phyloP scores from a whole-genome alignment of 1,140 invertebrate species.

The Drosophila murphyi region DNA sequence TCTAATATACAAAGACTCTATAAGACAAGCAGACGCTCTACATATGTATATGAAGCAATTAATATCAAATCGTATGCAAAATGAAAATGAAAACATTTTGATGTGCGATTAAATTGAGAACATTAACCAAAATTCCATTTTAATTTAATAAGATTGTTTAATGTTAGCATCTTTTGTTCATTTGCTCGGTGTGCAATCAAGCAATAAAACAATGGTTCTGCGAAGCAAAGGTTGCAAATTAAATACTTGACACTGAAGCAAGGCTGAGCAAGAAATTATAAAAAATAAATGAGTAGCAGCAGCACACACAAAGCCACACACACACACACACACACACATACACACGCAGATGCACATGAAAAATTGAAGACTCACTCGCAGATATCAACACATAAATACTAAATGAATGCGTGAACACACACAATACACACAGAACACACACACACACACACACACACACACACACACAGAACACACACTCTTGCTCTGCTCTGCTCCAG shows the following conservation, averaged over 20 bases:
- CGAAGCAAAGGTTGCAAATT: constrained; percentile 47
- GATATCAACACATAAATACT: constrained; percentile 81
- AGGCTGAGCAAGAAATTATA: constrained; percentile 56
- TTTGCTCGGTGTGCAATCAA: constrained; percentile 25
- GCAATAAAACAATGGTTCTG: background rate
- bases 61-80: too few species aligned
- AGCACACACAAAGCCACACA: background rate
- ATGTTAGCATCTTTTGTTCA: constrained; percentile 5
- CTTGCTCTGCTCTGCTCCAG: constrained; percentile 15
- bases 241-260: constrained; percentile 50
- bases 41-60: too few species aligned
- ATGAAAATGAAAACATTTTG: too few species aligned
- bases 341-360: constrained; percentile 33
- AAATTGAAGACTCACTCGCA: constrained; percentile 76
- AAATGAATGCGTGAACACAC: constrained; percentile 53
- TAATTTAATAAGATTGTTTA: background rate
- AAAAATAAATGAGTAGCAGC: constrained; percentile 66
- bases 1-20: too few species aligned
- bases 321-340: background rate
- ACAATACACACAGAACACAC: constrained; percentile 23
- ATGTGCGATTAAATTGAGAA: background rate
- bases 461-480: constrained; percentile 16
- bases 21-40: too few species aligned
- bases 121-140: constrained; percentile 11
- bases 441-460: constrained; percentile 26